phyloP scores from a whole-genome alignment of 2,888 invertebrate genomes.

The Meta bourneti region DNA sequence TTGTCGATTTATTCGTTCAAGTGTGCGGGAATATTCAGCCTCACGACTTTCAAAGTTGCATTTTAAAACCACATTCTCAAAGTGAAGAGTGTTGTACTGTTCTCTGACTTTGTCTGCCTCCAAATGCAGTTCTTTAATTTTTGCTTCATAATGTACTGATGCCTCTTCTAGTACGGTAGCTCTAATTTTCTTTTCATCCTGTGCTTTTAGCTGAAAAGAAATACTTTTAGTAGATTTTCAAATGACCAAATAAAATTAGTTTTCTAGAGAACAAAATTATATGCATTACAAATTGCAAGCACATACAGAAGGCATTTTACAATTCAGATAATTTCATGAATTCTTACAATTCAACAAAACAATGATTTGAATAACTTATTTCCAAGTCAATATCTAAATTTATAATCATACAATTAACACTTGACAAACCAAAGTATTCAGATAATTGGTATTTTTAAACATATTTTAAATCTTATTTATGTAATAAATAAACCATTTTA shows the following conservation, averaged over 20 bases:
- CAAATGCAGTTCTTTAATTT: slow-evolving; percentile 51
- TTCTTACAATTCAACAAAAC: no score
- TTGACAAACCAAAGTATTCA: no score
- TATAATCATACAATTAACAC: no score
- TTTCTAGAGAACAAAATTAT: not conserved
- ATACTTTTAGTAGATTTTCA: not conserved
- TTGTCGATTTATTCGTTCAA: slow-evolving; percentile 65
- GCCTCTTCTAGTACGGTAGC: slow-evolving; percentile 54
- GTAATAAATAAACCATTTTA: no score
- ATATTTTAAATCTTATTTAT: no score
- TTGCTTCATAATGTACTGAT: slow-evolving; percentile 53
- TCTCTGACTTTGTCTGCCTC: slow-evolving; percentile 54
- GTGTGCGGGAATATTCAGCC: slow-evolving; percentile 52
- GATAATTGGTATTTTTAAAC: no score
- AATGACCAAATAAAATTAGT: no score
- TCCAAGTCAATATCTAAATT: no score
- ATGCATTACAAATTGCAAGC: no score
- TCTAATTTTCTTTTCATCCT: slow-evolving; percentile 50
- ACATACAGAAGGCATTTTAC: no score
- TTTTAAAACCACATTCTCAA: slow-evolving; percentile 61
- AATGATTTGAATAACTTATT: no score
- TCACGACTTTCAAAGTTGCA: slow-evolving; percentile 49
- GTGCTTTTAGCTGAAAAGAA: slow-evolving; percentile 31
- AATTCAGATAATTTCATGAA: no score
- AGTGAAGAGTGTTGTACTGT: slow-evolving; percentile 57